phyloP scores from a whole-genome alignment of 2,888 invertebrate genomes.

The Alcis repandata region DNA sequence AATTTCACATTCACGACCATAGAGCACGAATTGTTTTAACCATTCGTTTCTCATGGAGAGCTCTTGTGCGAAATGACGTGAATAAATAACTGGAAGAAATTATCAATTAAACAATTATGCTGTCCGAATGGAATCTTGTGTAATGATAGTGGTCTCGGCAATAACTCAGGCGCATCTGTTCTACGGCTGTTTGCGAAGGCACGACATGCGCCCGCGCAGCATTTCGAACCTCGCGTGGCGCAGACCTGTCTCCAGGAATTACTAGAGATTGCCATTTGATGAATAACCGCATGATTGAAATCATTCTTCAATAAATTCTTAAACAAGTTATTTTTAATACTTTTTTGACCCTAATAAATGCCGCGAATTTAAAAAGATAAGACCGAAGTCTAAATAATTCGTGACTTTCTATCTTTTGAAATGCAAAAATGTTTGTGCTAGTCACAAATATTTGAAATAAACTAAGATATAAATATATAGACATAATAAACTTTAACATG shows the following conservation, averaged over 20 bases:
- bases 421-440: too few relatives aligned
- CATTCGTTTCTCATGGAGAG: slow-evolving; percentile 74
- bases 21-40: slow-evolving; percentile 65
- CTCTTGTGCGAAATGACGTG: slow-evolving; percentile 77
- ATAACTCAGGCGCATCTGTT: slow-evolving; percentile 87
- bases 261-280: slow-evolving; percentile 20
- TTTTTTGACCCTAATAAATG: too few relatives aligned
- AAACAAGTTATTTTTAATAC: too few relatives aligned
- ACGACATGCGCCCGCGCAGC: slow-evolving; percentile 71
- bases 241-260: slow-evolving; percentile 40
- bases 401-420: not conserved
- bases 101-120: slow-evolving; percentile 88
- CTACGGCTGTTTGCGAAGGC: slow-evolving; percentile 85
- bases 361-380: too few relatives aligned
- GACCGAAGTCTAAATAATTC: too few relatives aligned
- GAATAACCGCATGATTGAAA: slow-evolving; percentile 9
- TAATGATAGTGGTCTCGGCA: slow-evolving; percentile 85
- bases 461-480: too few relatives aligned
- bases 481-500: slow-evolving; percentile 3
- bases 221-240: slow-evolving; percentile 32
- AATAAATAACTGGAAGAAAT: slow-evolving; percentile 87
- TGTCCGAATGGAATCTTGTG: slow-evolving; percentile 87
- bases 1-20: slow-evolving; percentile 57
- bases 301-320: too few relatives aligned
- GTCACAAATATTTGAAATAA: too few relatives aligned